These are phyloP conservation scores for Sarotherodon lohbergeri DNA, from an alignment of 2,113 vertebrate species.

Conservation along the genomic window DNA sequence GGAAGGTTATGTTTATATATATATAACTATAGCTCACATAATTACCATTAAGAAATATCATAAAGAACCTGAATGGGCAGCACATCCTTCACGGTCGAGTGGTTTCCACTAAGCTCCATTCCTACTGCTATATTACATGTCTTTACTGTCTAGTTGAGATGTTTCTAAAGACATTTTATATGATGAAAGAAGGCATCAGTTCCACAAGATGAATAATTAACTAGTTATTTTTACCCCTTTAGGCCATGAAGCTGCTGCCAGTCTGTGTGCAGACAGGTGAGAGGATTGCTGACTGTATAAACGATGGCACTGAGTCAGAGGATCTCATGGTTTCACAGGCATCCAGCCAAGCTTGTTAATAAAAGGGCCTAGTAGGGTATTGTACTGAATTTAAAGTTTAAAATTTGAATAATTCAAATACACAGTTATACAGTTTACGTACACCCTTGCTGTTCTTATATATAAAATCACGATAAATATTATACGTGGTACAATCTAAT, in stretches of 20 bases:
- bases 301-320: slow-evolving; percentile 62
- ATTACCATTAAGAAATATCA: not conserved
- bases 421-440: slow-evolving; percentile 3
- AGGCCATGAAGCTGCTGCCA: slow-evolving; percentile 34
- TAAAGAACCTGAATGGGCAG: not conserved
- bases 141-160: slow-evolving; percentile 25
- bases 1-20: not conserved
- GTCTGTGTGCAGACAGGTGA: slow-evolving; percentile 65
- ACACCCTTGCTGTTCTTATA: slow-evolving; percentile 6
- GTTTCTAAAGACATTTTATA: slow-evolving; percentile 45
- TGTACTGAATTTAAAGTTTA: slow-evolving; percentile 40
- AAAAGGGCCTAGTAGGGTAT: slow-evolving; percentile 17
- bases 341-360: slow-evolving; percentile 58
- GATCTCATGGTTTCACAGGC: slow-evolving; percentile 48
- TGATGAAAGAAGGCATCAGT: slow-evolving; percentile 58
- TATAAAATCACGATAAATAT: not conserved
- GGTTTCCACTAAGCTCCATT: not conserved
- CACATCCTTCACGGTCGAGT: not conserved
- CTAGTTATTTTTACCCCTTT: slow-evolving; percentile 50
- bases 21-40: not conserved
- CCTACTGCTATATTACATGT: not conserved
- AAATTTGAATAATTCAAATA: slow-evolving; percentile 51
- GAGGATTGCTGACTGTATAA: slow-evolving; percentile 65
- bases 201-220: slow-evolving; percentile 65
- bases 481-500: not conserved